A percentile compares a stretch with the other conserved stretches of the same genome.
Evolutionary conservation across 1,140 invertebrate genomes (phyloP).

Genomic region (Brachionus asplanchnoidis): DNA sequence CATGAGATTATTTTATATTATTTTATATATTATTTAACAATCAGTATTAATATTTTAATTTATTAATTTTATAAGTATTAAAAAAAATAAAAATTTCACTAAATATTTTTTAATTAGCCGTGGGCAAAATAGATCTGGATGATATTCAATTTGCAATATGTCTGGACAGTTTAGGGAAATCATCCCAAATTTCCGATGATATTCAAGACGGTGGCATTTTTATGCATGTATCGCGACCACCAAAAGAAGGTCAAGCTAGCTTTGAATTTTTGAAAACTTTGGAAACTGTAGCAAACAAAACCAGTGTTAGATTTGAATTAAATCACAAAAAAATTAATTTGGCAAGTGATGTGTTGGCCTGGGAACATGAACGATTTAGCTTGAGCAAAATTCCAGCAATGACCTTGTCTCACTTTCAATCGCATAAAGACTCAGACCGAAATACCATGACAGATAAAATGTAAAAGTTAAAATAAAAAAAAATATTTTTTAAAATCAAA

Average conservation of each 20-base stretch:
- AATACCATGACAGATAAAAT: conserved; percentile 56
- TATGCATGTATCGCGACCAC: conserved; percentile 92
- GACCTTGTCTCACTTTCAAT: conserved; percentile 75
- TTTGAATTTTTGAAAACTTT: conserved; percentile 30
- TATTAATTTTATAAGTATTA: no score
- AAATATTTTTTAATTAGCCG: background rate
- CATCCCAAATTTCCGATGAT: conserved; percentile 59
- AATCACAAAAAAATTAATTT: conserved; percentile 95
- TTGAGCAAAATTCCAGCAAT: conserved; percentile 82
- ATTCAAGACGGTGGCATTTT: conserved; percentile 51
- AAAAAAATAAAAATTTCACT: no score
- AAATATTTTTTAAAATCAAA: background rate
- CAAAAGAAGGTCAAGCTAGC: conserved; percentile 69
- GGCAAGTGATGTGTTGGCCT: conserved; percentile 82
- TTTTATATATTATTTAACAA: no score
- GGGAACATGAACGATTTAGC: conserved; percentile 95
- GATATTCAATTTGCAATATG: conserved; percentile 80
- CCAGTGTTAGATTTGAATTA: conserved; percentile 65
- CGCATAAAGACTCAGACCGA: conserved; percentile 51
- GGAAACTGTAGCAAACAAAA: conserved; percentile 27
- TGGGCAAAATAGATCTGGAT: conserved; percentile 58
- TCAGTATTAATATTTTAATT: no score
- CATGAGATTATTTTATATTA: no score
- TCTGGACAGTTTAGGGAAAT: conserved; percentile 73
- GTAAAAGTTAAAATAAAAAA: conserved; percentile 45